Conservation (phyloP, 1,140 invertebrate species). For the Magallana ariakensis region DNA sequence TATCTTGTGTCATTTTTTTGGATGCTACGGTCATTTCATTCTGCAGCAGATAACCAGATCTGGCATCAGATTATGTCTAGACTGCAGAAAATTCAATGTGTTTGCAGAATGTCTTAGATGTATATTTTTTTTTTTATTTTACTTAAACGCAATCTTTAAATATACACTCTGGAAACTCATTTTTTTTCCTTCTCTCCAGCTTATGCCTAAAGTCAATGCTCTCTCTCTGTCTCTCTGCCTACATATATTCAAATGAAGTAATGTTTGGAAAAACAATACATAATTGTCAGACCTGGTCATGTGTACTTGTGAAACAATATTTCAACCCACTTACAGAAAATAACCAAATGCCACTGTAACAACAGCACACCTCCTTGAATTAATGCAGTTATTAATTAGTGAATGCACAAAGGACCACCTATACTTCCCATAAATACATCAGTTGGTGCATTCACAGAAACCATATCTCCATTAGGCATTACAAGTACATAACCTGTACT, state of each 20-base stretch:
- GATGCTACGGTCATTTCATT: slow-evolving; percentile 15
- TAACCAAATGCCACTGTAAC: neutral
- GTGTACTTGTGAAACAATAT: neutral
- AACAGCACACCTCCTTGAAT: neutral
- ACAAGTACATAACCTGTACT: neutral
- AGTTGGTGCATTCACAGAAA: slow-evolving; percentile 16
- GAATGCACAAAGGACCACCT: neutral
- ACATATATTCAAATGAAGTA: neutral
- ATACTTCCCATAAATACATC: slow-evolving; percentile 7
- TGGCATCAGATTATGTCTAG: slow-evolving; percentile 9
- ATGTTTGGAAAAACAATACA: neutral
- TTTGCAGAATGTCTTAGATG: no score
- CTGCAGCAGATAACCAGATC: neutral
- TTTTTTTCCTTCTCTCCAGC: neutral
- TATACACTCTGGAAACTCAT: neutral
- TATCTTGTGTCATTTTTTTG: slow-evolving; percentile 1
- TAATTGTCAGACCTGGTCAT: neutral
- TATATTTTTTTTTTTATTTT: no score
- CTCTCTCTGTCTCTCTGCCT: neutral
- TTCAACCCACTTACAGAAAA: slow-evolving; percentile 13
- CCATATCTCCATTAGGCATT: neutral
- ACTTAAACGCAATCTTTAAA: no score
- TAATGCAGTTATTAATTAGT: slow-evolving; percentile 32
- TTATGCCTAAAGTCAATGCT: neutral
- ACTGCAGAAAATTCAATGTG: neutral